Conservation (phyloP, 2,113 vertebrate genomes). For the Cyanistes caeruleus region DNA sequence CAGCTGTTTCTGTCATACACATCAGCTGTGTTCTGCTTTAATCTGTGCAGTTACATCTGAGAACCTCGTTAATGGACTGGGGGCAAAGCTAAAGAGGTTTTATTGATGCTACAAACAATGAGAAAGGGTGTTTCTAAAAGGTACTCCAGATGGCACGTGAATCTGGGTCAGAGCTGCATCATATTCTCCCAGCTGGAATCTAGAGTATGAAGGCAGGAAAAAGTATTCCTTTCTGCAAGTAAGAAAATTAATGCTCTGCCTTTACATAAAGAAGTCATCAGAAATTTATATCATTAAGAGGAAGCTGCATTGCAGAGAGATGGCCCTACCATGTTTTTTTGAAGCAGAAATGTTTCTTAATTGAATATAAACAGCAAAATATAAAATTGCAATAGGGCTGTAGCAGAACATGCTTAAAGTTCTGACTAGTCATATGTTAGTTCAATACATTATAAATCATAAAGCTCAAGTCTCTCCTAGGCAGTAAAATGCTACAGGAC, state of each 20-base stretch:
- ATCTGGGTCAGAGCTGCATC: constrained; percentile 31
- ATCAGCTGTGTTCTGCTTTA: background rate
- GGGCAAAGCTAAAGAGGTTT: background rate
- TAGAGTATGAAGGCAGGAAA: background rate
- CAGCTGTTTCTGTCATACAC: background rate
- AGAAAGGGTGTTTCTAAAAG: background rate
- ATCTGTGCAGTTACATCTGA: background rate
- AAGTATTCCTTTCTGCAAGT: background rate
- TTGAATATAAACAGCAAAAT: background rate
- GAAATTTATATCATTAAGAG: background rate
- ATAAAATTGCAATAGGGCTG: background rate
- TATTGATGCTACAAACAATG: background rate
- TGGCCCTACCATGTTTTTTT: background rate
- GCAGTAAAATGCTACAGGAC: background rate
- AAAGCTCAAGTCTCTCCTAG: background rate
- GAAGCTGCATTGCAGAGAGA: background rate
- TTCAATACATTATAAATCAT: background rate
- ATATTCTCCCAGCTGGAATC: background rate
- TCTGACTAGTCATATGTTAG: background rate
- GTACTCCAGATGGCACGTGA: constrained; percentile 27
- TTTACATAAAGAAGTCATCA: background rate
- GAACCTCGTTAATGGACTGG: background rate
- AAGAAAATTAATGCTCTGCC: background rate
- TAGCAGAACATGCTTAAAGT: background rate
- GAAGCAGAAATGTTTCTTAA: background rate